Percentiles rank a stretch among this genome's conserved stretches.
phyloP scores from a whole-genome alignment of 2,113 vertebrate genomes.

The Conger conger region DNA sequence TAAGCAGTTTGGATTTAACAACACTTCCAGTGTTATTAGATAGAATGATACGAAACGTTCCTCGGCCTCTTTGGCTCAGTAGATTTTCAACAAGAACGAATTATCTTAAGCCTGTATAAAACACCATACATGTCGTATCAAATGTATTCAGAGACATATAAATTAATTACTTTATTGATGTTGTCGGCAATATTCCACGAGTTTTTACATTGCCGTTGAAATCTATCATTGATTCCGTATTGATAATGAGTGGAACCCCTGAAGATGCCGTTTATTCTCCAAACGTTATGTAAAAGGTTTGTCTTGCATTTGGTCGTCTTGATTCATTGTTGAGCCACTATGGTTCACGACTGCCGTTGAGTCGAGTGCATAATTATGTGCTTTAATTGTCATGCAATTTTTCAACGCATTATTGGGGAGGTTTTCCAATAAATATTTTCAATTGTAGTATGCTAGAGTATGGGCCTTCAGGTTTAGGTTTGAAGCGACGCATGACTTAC shows the following conservation, averaged over 20 bases:
- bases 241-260: too few relatives aligned
- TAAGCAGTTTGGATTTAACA: background rate
- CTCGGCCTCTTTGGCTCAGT: too few relatives aligned
- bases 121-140: background rate
- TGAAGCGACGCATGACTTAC: background rate
- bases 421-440: background rate
- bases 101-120: background rate
- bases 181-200: background rate
- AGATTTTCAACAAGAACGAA: background rate
- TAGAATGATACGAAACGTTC: too few relatives aligned
- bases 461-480: constrained; percentile 15
- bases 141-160: background rate
- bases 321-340: background rate
- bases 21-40: background rate
- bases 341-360: background rate
- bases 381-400: background rate
- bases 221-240: too few relatives aligned
- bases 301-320: background rate
- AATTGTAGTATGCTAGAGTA: background rate
- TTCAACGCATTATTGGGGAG: background rate
- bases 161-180: background rate
- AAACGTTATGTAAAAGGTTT: background rate
- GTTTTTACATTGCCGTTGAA: too few relatives aligned
- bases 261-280: too few relatives aligned
- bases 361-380: background rate